A percentile compares a stretch with the other conserved stretches of the same genome.
Conservation (phyloP, 37 sponge, comb jelly and placozoan genomes). For the Ianthella basta region DNA sequence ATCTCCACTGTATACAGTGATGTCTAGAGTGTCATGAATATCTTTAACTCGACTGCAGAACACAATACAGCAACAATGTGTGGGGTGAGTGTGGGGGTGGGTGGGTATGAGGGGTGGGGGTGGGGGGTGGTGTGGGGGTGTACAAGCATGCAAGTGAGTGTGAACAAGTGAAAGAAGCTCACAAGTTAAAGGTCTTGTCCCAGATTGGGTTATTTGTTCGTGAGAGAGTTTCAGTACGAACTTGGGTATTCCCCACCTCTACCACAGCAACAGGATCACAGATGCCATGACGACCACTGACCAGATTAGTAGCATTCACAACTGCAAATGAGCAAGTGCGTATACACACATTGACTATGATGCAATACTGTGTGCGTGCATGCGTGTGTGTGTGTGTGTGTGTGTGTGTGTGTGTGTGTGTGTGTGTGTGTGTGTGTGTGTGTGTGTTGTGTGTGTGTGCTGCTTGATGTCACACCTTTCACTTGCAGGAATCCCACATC, state of each 20-base stretch:
- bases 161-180: slow-evolving; percentile 18
- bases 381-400: too few relatives aligned
- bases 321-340: neutral
- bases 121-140: too few relatives aligned
- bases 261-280: slow-evolving; percentile 73
- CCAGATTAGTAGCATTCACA: slow-evolving; percentile 35
- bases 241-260: slow-evolving; percentile 79
- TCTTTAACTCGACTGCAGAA: slow-evolving; percentile 80
- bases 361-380: too few relatives aligned
- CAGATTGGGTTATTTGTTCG: slow-evolving; percentile 75
- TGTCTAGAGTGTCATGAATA: slow-evolving; percentile 77
- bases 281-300: neutral
- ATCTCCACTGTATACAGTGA: slow-evolving; percentile 76
- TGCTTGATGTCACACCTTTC: slow-evolving; percentile 23
- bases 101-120: too few relatives aligned
- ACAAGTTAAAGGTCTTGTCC: slow-evolving; percentile 90
- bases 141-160: too few relatives aligned
- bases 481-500: slow-evolving; percentile 69
- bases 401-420: too few relatives aligned
- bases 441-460: too few relatives aligned
- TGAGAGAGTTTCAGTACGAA: slow-evolving; percentile 66
- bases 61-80: neutral
- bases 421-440: too few relatives aligned
- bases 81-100: too few relatives aligned
- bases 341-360: neutral